A percentile compares a stretch with the other conserved stretches of the same genome.
Conservation (phyloP, 2,888 invertebrate genomes). For the Cecidostiba fungosa region DNA sequence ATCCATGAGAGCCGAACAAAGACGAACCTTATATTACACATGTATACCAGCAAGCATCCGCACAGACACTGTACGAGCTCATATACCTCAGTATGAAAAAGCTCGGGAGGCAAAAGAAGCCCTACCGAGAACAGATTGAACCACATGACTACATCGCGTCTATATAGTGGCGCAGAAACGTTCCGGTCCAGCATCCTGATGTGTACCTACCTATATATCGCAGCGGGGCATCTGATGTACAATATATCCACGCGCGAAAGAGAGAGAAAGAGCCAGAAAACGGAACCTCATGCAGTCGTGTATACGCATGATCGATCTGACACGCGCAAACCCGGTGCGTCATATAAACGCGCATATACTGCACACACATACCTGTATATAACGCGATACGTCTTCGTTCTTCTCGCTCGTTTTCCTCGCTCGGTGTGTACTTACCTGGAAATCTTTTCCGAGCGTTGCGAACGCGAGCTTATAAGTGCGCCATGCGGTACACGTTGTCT, state of each 20-base stretch:
- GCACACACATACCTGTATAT: slow-evolving; percentile 38
- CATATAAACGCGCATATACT: slow-evolving; percentile 71
- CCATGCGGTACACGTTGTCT: neutral
- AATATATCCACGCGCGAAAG: no score
- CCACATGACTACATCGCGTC: no score
- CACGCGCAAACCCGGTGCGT: slow-evolving; percentile 75
- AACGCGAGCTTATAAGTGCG: neutral
- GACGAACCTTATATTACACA: no score
- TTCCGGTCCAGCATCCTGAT: neutral
- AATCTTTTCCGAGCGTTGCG: neutral
- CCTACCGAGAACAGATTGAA: slow-evolving; percentile 6
- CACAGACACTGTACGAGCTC: neutral
- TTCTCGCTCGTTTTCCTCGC: slow-evolving; percentile 17
- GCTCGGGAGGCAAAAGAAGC: slow-evolving; percentile 13
- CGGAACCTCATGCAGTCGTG: slow-evolving; percentile 59
- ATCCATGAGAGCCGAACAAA: slow-evolving; percentile 1
- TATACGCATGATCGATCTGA: slow-evolving; percentile 76
- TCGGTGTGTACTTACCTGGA: neutral
- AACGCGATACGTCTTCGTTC: slow-evolving; percentile 61
- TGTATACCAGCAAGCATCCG: neutral
- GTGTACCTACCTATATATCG: slow-evolving; percentile 8
- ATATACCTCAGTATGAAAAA: slow-evolving; percentile 9
- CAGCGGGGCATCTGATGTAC: neutral
- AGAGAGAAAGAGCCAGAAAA: neutral
- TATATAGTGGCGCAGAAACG: neutral